phyloP scores from a whole-genome alignment of 2,797 vertebrate species.

The Prionace glauca region DNA sequence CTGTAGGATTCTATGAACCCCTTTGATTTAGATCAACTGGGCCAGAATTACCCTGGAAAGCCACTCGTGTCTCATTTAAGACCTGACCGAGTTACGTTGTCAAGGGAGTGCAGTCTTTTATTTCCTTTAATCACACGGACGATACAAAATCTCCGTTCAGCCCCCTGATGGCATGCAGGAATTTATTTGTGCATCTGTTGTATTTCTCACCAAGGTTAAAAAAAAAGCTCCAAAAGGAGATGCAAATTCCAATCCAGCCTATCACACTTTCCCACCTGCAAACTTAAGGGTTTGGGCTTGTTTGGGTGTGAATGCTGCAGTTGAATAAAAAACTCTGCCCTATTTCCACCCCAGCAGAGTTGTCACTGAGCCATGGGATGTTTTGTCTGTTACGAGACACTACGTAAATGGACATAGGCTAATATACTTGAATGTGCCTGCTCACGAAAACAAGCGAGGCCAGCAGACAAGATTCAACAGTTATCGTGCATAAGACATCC shows the following conservation, averaged over 20 bases:
- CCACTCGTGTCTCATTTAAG: neutral
- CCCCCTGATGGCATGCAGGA: neutral
- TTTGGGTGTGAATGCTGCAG: neutral
- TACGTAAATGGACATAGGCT: neutral
- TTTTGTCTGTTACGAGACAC: neutral
- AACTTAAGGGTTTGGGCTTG: neutral
- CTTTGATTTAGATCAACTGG: neutral
- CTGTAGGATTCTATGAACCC: neutral
- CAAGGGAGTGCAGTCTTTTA: neutral
- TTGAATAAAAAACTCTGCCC: neutral
- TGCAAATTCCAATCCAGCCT: neutral
- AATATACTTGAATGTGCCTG: neutral
- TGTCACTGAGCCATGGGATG: too few species aligned
- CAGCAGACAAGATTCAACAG: too few species aligned
- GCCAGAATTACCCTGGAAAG: neutral
- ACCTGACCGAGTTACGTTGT: neutral
- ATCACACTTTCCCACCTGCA: neutral
- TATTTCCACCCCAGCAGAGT: too few species aligned
- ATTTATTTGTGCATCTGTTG: neutral
- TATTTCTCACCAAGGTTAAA: too few species aligned
- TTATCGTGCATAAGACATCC: too few species aligned
- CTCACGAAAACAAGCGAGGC: neutral
- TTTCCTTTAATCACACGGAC: neutral
- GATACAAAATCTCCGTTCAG: neutral
- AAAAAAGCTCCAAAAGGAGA: too few species aligned